phyloP scores from a whole-genome alignment of 2,113 vertebrate genomes.

The Condylura cristata region DNA sequence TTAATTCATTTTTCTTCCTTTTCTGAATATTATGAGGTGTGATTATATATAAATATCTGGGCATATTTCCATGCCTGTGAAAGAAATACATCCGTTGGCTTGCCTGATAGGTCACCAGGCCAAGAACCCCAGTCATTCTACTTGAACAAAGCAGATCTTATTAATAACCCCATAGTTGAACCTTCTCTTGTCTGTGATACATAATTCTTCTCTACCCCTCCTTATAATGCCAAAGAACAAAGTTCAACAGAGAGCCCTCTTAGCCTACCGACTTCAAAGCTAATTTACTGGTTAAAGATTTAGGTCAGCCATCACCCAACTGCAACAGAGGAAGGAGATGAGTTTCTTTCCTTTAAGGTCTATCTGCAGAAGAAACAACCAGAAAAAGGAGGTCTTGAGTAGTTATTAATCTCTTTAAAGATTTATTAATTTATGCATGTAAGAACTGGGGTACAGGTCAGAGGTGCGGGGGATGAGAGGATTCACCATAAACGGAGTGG shows the following conservation, averaged over 20 bases:
- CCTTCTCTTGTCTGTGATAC: neutral
- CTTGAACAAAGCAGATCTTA: neutral
- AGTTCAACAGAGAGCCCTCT: slow-evolving; percentile 25
- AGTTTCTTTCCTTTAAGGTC: slow-evolving; percentile 57
- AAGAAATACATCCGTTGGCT: neutral
- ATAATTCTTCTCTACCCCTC: neutral
- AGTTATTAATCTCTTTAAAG: too few species aligned
- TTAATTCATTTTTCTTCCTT: neutral
- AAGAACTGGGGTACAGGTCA: too few species aligned
- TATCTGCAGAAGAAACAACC: slow-evolving; percentile 70
- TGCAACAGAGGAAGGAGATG: slow-evolving; percentile 39
- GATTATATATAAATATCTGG: neutral
- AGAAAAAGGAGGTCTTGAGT: slow-evolving; percentile 70
- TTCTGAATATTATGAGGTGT: neutral
- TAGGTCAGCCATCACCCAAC: slow-evolving; percentile 40
- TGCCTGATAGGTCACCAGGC: neutral
- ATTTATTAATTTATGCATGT: too few species aligned
- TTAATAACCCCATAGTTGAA: neutral
- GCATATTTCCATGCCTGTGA: neutral
- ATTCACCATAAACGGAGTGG: too few species aligned
- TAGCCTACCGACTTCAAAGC: slow-evolving; percentile 59
- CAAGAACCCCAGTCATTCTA: neutral
- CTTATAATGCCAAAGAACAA: slow-evolving; percentile 1
- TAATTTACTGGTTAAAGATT: slow-evolving; percentile 47
- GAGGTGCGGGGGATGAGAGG: too few species aligned